Evolutionary conservation across 2,888 invertebrate genomes (phyloP).

Genomic region (Luperina testacea): DNA sequence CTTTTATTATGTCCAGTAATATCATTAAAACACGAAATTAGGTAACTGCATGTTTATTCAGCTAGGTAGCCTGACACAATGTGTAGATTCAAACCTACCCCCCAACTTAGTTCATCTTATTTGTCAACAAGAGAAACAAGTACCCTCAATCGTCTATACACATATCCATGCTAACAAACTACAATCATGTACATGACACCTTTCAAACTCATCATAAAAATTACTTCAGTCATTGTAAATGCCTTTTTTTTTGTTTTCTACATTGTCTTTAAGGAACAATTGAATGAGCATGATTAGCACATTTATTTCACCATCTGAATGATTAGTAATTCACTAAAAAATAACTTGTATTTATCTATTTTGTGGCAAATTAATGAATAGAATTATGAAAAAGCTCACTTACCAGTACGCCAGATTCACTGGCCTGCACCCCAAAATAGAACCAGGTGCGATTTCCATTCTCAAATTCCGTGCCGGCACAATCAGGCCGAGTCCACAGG

Average conservation of each 20-base stretch:
- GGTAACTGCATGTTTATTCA: no score
- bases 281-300: no score
- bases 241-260: not conserved
- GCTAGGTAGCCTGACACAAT: no score
- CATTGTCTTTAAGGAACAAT: not conserved
- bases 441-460: slow-evolving; percentile 98
- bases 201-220: not conserved
- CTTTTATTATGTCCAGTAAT: no score
- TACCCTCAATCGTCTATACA: no score
- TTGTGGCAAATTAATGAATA: not conserved
- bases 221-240: not conserved
- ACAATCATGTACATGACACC: no score
- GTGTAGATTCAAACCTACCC: no score
- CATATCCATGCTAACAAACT: no score
- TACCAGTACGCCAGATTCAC: slow-evolving; percentile 89
- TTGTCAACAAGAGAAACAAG: no score
- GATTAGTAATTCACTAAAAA: not conserved
- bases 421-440: slow-evolving; percentile 94
- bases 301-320: not conserved
- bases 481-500: slow-evolving; percentile 97
- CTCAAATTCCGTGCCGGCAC: slow-evolving; percentile 95
- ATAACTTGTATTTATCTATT: not conserved
- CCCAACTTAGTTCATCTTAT: no score
- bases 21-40: no score
- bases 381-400: slow-evolving; percentile 65